phyloP scores from a whole-genome alignment of 2,113 vertebrate species.

The Saccopteryx leptura region DNA sequence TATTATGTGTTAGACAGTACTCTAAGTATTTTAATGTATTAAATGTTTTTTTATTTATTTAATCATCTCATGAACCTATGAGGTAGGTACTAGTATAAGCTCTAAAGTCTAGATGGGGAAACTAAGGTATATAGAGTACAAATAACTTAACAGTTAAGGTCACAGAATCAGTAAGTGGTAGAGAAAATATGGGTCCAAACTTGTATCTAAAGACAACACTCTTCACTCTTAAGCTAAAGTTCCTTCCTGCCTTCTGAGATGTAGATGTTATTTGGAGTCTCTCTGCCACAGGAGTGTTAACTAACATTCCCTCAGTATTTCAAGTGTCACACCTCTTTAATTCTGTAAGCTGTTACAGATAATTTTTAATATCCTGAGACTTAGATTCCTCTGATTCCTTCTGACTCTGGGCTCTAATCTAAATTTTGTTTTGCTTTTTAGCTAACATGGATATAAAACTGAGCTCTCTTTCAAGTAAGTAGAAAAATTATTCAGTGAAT shows the following conservation, averaged over 20 bases:
- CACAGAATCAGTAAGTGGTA: not conserved
- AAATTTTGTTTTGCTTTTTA: constrained; percentile 13
- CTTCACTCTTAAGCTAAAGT: not conserved
- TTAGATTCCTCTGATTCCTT: not conserved
- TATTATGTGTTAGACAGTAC: not conserved
- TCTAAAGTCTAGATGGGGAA: not conserved
- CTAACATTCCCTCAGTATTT: not conserved
- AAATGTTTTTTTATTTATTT: constrained; percentile 35
- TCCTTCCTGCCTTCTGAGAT: not conserved
- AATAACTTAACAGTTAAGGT: not conserved
- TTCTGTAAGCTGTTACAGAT: not conserved
- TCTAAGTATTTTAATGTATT: not conserved
- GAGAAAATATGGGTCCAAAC: not conserved
- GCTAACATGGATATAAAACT: not conserved
- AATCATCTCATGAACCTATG: not conserved
- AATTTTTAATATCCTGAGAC: not conserved
- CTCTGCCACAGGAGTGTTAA: not conserved
- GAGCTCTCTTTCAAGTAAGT: not conserved
- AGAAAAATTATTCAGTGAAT: not conserved
- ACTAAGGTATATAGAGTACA: not conserved
- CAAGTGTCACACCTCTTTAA: not conserved
- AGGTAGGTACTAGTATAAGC: not conserved
- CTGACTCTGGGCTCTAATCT: not conserved
- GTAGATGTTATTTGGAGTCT: not conserved
- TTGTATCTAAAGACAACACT: not conserved